These are phyloP conservation scores for Drosophila leonis DNA, from an alignment of 2,888 invertebrate species.

Conservation along the genomic window DNA sequence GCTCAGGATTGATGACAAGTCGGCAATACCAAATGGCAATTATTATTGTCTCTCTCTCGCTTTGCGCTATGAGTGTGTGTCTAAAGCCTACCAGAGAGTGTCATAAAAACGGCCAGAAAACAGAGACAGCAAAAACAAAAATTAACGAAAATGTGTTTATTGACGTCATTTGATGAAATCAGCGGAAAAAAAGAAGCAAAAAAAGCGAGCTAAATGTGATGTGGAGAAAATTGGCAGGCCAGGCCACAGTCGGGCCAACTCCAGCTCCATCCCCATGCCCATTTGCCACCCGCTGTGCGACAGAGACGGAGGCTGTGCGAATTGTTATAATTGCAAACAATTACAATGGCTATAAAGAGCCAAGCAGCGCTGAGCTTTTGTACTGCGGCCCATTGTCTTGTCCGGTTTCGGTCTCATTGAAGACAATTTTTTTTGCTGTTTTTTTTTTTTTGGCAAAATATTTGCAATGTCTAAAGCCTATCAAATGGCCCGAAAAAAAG, in stretches of 20 bases:
- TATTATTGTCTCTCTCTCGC: conserved; percentile 41
- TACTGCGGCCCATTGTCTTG: conserved; percentile 64
- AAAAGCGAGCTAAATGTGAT: conserved; percentile 47
- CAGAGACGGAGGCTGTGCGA: conserved; percentile 51
- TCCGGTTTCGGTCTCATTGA: conserved; percentile 45
- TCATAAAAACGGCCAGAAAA: conserved; percentile 59
- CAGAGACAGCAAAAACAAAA: conserved; percentile 27
- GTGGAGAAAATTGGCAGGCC: conserved; percentile 62
- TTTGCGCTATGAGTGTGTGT: conserved; percentile 2
- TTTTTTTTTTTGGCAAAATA: conserved; percentile 37
- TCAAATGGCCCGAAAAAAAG: conserved; percentile 44
- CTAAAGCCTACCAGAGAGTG: conserved; percentile 57
- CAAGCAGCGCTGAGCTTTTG: conserved; percentile 28
- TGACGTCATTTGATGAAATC: conserved; percentile 73
- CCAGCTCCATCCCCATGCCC: conserved; percentile 51
- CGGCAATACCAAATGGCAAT: conserved; percentile 69
- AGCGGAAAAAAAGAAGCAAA: conserved; percentile 24
- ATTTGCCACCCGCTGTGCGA: conserved; percentile 64
- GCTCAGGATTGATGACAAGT: conserved; percentile 77
- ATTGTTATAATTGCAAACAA: conserved; percentile 79
- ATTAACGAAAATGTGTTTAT: conserved; percentile 70
- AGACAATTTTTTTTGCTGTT: conserved; percentile 33
- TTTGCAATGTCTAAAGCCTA: conserved; percentile 52
- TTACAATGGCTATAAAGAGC: conserved; percentile 69
- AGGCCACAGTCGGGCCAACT: conserved; percentile 23